phyloP scores from a whole-genome alignment of 2,797 vertebrate species.

The Danio albolineatus region DNA sequence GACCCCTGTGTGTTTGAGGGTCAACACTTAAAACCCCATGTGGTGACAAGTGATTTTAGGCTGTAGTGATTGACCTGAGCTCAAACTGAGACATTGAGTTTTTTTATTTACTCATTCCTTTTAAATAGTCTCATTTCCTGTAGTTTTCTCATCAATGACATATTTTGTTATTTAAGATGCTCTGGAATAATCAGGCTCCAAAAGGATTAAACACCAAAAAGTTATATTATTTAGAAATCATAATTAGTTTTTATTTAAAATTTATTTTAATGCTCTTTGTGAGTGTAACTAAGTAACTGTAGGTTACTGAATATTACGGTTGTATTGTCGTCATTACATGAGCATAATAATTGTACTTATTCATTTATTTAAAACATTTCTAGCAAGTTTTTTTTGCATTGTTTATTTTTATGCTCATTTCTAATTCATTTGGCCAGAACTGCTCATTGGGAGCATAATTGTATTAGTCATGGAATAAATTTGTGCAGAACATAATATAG shows the following conservation, averaged over 20 bases:
- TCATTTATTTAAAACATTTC: no score
- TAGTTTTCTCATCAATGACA: slow-evolving; percentile 4
- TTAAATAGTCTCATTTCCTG: slow-evolving; percentile 52
- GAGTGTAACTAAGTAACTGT: no score
- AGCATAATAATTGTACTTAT: no score
- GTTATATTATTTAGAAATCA: no score
- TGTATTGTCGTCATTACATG: no score
- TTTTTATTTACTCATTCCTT: slow-evolving; percentile 21
- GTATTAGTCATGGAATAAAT: no score
- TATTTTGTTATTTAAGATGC: no score
- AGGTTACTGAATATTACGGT: no score
- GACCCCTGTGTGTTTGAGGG: slow-evolving; percentile 34
- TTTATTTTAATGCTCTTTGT: no score
- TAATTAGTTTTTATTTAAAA: no score
- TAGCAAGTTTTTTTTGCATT: background rate
- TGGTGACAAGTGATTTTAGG: background rate
- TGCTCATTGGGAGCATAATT: background rate
- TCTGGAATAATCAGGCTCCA: background rate
- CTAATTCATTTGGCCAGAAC: background rate
- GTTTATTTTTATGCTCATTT: background rate
- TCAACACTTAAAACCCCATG: background rate
- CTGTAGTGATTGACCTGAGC: background rate
- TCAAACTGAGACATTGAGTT: background rate
- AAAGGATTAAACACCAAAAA: background rate
- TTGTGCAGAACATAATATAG: no score